Percentiles rank a stretch among this genome's conserved stretches.
phyloP scores from a whole-genome alignment of 2,113 vertebrate species.

The Rhinoptilus africanus region DNA sequence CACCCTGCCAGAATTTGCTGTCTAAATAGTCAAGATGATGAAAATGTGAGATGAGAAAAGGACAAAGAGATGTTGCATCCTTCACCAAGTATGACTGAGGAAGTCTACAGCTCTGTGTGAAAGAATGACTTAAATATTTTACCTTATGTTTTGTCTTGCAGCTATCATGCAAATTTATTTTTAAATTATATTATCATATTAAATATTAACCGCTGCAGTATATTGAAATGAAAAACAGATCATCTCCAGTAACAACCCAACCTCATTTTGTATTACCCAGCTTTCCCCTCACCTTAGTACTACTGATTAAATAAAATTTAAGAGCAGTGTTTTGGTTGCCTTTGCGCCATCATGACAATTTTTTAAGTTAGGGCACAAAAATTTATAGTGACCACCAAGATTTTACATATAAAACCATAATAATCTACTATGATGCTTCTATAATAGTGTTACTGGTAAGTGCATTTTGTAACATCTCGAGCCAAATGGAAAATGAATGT shows the following conservation, averaged over 20 bases:
- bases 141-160: not conserved
- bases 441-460: not conserved
- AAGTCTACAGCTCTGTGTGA: not conserved
- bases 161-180: not conserved
- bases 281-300: not conserved
- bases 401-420: not conserved
- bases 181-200: not conserved
- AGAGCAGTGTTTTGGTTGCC: not conserved
- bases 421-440: not conserved
- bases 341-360: not conserved
- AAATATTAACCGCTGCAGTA: not conserved
- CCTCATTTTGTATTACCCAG: not conserved
- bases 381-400: not conserved
- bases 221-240: not conserved
- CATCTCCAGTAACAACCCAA: not conserved
- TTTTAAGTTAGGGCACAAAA: not conserved
- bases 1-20: not conserved
- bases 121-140: not conserved
- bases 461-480: not conserved
- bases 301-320: not conserved
- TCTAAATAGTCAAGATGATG: not conserved
- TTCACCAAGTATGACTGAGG: not conserved
- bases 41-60: not conserved
- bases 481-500: not conserved
- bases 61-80: not conserved